A percentile compares a stretch with the other conserved stretches of the same genome.
phyloP scores from a whole-genome alignment of 2,888 invertebrate species.

The Ceratothoa steindachneri region DNA sequence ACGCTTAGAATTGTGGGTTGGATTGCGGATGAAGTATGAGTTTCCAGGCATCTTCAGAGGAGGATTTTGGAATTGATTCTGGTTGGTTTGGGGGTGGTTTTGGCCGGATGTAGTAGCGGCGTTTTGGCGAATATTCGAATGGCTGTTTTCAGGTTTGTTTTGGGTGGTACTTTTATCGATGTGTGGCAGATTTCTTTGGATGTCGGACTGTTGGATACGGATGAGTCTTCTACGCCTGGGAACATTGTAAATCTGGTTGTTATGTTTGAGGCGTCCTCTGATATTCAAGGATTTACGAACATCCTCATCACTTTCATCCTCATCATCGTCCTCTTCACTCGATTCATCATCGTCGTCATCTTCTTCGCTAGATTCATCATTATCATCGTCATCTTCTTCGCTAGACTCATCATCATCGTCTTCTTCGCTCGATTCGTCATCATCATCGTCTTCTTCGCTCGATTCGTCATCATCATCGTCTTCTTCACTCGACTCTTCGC shows the following conservation, averaged over 20 bases:
- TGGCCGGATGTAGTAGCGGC: too few relatives aligned
- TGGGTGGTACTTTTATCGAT: too few relatives aligned
- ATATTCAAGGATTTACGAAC: not conserved
- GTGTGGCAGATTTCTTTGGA: too few relatives aligned
- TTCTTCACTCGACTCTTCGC: not conserved
- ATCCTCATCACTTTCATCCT: not conserved
- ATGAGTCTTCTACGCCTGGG: too few relatives aligned
- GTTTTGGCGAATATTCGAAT: too few relatives aligned
- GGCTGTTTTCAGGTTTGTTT: too few relatives aligned
- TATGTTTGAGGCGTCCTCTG: not conserved
- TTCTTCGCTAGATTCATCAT: constrained; percentile 14
- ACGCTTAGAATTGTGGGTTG: too few relatives aligned
- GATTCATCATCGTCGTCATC: not conserved
- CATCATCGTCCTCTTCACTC: constrained; percentile 1
- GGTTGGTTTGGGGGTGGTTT: too few relatives aligned
- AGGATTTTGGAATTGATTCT: too few relatives aligned
- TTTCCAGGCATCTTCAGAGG: too few relatives aligned
- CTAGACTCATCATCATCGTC: constrained; percentile 9
- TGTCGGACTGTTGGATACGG: not conserved
- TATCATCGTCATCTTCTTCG: constrained; percentile 16
- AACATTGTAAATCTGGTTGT: too few relatives aligned
- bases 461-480: constrained; percentile 10
- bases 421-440: constrained; percentile 21
- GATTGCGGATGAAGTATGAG: too few relatives aligned
- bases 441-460: constrained; percentile 16